Evolutionary conservation across 2,797 vertebrate species (phyloP).

Genomic region (Poeciliopsis turneri): DNA sequence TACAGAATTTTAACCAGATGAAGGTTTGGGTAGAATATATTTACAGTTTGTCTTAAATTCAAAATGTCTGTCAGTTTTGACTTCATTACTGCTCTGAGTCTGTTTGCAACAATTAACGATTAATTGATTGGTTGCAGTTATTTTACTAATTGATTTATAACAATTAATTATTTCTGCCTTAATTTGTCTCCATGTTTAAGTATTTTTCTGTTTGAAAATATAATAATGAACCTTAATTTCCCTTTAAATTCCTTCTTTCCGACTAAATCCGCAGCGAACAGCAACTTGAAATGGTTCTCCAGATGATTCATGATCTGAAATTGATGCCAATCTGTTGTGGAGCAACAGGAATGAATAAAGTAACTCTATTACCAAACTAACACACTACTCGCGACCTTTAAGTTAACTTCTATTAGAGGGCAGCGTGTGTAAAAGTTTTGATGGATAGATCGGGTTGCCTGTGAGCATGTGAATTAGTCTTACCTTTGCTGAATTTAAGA

Average conservation of each 20-base stretch:
- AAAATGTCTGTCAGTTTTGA: too few species aligned
- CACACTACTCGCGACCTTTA: slow-evolving; percentile 63
- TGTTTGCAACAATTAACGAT: too few species aligned
- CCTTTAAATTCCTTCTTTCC: background rate
- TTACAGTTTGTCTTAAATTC: too few species aligned
- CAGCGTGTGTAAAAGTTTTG: slow-evolving; percentile 53
- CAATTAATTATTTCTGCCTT: too few species aligned
- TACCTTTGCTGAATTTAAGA: slow-evolving; percentile 73
- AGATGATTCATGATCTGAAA: background rate
- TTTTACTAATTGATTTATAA: too few species aligned
- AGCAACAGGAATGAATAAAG: slow-evolving; percentile 46
- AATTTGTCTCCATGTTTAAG: background rate
- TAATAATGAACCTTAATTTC: background rate
- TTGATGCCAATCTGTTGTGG: slow-evolving; percentile 26
- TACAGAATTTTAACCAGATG: too few species aligned
- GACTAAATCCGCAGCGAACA: background rate
- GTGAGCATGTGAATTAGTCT: slow-evolving; percentile 68
- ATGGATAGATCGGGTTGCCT: slow-evolving; percentile 65
- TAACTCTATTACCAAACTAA: slow-evolving; percentile 61
- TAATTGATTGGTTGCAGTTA: too few species aligned
- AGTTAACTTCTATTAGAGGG: slow-evolving; percentile 69
- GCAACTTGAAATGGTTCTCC: slow-evolving; percentile 2
- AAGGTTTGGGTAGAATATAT: too few species aligned
- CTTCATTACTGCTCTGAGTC: too few species aligned
- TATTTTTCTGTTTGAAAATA: background rate